Evolutionary conservation across 2,113 vertebrate species (phyloP), one percentile per base, ranked within the genome.

Genomic region (Neofelis nebulosa): DNA sequence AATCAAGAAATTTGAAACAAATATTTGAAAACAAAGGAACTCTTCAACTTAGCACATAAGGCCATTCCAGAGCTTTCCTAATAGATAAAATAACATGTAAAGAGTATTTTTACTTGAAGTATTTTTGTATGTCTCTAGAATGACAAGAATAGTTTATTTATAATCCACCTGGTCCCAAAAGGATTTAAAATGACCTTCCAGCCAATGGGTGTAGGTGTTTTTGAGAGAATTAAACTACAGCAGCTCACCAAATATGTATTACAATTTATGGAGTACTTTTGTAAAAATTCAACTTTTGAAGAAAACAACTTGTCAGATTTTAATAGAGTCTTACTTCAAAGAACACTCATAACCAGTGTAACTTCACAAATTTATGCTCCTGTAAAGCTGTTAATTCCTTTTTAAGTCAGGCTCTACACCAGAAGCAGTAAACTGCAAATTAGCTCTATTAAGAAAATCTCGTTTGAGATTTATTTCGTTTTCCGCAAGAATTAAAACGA

Each of bases 401-500:
- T 41, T 29, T 52, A 41, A 9, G 6, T 74, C 36, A 82, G 68
- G 10, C 63, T 95, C 27, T 89, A 65, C 15, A 85, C 3, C 41
- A 91, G 69, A 88, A 97, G 83, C 31, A 92, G n/a, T 21, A 71
- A 92, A 89, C 1, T 89, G 6, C 38, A 80, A 63, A 84, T 87
- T 23, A 86, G 36, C 16, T 88, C 52, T 61, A 65, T 50, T n/a
- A 38, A 41, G 33, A 89, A 78, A 86, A 83, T 82, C 31, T 76
- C 84, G 65, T 81, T 31, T 79, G 92, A 94, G 78, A 57, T 31
- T 45, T 66, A 71, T 36, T 92, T 78, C 36, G 93, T 27, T 96
- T 95, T 96, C 73, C 80, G 19, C 27, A 91, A 91, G 50, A 97
- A 63, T 68, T 89, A 80, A 79, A 97, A 97, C 38, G 11, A 97